phyloP scores from a whole-genome alignment of 2,888 invertebrate species.

The Orchesellides sinensis region DNA sequence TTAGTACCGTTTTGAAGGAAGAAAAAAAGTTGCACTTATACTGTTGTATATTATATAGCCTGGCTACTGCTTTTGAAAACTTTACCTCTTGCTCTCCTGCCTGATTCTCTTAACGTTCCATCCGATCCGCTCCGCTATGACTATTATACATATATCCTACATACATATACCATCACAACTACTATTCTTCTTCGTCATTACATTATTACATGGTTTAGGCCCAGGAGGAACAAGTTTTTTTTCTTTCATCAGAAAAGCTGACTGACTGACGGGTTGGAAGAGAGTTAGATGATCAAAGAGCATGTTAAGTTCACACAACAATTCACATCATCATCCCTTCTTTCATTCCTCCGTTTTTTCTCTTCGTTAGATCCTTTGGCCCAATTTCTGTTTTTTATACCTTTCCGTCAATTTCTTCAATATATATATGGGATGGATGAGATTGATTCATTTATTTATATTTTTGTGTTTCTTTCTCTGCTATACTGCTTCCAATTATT shows the following conservation, averaged over 20 bases:
- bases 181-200: neutral
- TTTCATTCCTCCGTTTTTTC: constrained; percentile 40
- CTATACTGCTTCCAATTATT: too few relatives aligned
- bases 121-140: neutral
- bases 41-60: constrained; percentile 16
- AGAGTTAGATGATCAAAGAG: constrained; percentile 51
- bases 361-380: constrained; percentile 52
- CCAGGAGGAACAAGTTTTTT: constrained; percentile 59
- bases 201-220: constrained; percentile 26
- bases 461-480: neutral
- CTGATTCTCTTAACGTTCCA: too few relatives aligned
- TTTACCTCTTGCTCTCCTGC: constrained; percentile 4
- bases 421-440: constrained; percentile 10
- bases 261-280: constrained; percentile 52
- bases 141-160: too few relatives aligned
- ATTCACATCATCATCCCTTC: constrained; percentile 41
- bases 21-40: constrained; percentile 39
- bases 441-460: constrained; percentile 1
- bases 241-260: constrained; percentile 32
- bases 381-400: constrained; percentile 43
- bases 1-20: constrained; percentile 52
- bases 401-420: constrained; percentile 1
- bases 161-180: neutral
- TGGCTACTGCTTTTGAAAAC: constrained; percentile 27
- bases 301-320: constrained; percentile 57